Conservation (phyloP, 1,140 invertebrate species). For the Listronotus bonariensis region DNA sequence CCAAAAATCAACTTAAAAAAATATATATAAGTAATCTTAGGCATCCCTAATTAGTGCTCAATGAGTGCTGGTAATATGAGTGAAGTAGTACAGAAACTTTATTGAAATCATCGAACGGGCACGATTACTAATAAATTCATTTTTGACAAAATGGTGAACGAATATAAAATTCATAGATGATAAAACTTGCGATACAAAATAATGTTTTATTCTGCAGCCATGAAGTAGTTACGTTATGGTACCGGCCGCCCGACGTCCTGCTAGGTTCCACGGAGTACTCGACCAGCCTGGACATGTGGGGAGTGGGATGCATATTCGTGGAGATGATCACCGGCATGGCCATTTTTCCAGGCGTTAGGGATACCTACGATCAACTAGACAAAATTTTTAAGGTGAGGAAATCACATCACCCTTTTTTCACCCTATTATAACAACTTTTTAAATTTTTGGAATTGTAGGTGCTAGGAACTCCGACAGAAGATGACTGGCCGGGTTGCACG, state of each 20-base stretch:
- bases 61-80: too few species aligned
- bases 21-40: too few species aligned
- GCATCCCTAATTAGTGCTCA: too few species aligned
- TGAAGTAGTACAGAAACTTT: too few species aligned
- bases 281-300: slow-evolving; percentile 95
- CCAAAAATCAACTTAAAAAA: too few species aligned
- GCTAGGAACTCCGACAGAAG: slow-evolving; percentile 89
- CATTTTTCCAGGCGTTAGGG: slow-evolving; percentile 92
- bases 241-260: slow-evolving; percentile 94
- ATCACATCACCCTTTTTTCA: too few species aligned
- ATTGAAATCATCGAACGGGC: too few species aligned
- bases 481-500: slow-evolving; percentile 87
- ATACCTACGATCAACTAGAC: slow-evolving; percentile 94
- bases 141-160: too few species aligned
- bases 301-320: slow-evolving; percentile 96
- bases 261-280: slow-evolving; percentile 96
- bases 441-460: slow-evolving; percentile 62
- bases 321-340: slow-evolving; percentile 97
- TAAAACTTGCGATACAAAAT: too few species aligned
- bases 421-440: too few species aligned
- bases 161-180: too few species aligned
- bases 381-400: slow-evolving; percentile 89
- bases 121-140: too few species aligned
- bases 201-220: slow-evolving; percentile 58
- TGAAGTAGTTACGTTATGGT: slow-evolving; percentile 94